These are phyloP conservation scores for Gallirallus australis DNA, from an alignment of 2,797 vertebrate species.

Conservation along the genomic window DNA sequence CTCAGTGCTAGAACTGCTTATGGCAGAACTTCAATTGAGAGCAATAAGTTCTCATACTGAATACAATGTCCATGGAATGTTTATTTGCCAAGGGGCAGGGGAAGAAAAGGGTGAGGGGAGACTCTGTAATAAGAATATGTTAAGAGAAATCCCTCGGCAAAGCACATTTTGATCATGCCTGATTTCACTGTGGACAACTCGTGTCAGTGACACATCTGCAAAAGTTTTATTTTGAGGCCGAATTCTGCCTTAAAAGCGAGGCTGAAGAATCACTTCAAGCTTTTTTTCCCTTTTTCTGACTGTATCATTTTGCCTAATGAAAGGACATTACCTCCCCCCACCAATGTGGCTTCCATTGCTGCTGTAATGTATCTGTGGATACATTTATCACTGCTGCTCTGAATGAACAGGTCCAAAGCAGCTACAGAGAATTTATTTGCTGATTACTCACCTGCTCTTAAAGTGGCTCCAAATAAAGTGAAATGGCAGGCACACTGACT, in stretches of 20 bases:
- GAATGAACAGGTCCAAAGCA: conserved; percentile 25
- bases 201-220: not conserved
- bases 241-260: not conserved
- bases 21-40: not conserved
- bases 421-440: conserved; percentile 1
- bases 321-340: not conserved
- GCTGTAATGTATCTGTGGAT: not conserved
- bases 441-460: conserved; percentile 52
- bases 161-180: not conserved
- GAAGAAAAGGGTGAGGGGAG: not conserved
- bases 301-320: not conserved
- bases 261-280: not conserved
- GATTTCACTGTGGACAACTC: not conserved
- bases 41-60: not conserved
- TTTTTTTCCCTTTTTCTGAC: not conserved
- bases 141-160: not conserved
- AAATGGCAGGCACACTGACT: conserved; percentile 16
- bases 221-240: not conserved
- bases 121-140: not conserved
- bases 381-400: not conserved
- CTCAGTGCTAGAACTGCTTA: not conserved
- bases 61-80: not conserved
- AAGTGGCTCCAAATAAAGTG: conserved; percentile 20
- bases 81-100: not conserved
- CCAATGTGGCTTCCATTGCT: not conserved